Conservation (phyloP, 2,888 invertebrate genomes). For the Antheraea assamensis region DNA sequence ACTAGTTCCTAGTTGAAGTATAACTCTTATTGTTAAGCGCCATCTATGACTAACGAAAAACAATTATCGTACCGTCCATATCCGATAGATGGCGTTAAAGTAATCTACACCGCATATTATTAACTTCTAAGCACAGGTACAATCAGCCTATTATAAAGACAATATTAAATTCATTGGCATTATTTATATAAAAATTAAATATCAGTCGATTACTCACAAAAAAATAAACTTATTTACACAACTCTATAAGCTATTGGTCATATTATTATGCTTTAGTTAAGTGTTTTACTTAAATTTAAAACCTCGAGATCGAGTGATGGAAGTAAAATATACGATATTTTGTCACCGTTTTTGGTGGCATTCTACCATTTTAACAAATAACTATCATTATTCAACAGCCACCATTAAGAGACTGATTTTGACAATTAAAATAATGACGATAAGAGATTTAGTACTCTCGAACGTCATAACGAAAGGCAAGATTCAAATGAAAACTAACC, state of each 20-base stretch:
- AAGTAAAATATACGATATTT: background rate
- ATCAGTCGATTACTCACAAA: conserved; percentile 11
- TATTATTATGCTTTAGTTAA: conserved; percentile 4
- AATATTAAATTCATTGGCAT: conserved; percentile 6
- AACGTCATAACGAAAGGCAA: too few species aligned
- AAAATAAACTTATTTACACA: background rate
- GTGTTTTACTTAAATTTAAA: background rate
- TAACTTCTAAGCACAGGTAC: conserved; percentile 2
- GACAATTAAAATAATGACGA: too few species aligned
- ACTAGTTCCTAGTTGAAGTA: background rate
- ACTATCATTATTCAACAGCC: too few species aligned
- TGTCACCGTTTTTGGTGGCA: background rate
- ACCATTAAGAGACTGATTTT: too few species aligned
- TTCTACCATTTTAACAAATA: too few species aligned
- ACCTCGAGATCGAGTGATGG: background rate
- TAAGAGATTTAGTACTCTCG: too few species aligned
- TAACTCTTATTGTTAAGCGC: background rate
- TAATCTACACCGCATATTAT: background rate
- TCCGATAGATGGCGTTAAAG: background rate
- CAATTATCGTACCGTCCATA: background rate
- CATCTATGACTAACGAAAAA: background rate
- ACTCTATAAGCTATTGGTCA: conserved; percentile 5
- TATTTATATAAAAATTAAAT: conserved; percentile 8
- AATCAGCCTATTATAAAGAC: background rate
- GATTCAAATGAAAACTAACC: too few species aligned